A percentile compares a stretch with the other conserved stretches of the same genome.
phyloP scores from a whole-genome alignment of 2,888 invertebrate genomes.

The Bellardia bayeri region DNA sequence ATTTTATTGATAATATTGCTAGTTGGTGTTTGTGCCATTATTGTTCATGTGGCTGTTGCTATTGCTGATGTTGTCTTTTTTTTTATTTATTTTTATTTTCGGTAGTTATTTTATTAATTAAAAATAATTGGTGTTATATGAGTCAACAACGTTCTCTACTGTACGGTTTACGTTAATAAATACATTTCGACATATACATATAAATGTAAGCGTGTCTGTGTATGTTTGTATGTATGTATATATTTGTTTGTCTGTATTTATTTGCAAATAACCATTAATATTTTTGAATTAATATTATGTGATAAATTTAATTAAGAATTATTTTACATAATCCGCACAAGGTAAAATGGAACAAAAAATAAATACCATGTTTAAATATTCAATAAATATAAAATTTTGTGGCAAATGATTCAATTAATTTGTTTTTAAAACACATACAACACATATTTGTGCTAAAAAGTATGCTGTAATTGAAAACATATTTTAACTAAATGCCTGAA shows the following conservation, averaged over 20 bases:
- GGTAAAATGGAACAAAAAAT: neutral
- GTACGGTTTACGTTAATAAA: neutral
- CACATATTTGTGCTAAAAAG: neutral
- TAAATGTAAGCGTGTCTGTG: neutral
- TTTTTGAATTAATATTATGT: conserved; percentile 29
- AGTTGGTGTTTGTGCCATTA: neutral
- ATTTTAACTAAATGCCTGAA: neutral
- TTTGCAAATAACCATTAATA: conserved; percentile 33
- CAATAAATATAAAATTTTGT: conserved; percentile 4
- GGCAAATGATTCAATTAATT: conserved; percentile 45
- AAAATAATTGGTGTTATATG: conserved; percentile 68
- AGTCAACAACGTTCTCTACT: conserved; percentile 35
- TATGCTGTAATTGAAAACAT: conserved; percentile 19
- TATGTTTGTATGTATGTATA: neutral
- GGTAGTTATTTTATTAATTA: conserved; percentile 70
- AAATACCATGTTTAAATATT: conserved; percentile 11
- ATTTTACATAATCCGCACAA: conserved; percentile 32
- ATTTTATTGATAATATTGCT: conserved; percentile 40
- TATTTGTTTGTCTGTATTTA: conserved; percentile 3
- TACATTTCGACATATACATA: neutral
- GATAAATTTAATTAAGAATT: conserved; percentile 61
- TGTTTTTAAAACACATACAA: neutral
- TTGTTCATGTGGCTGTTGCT: conserved; percentile 11
- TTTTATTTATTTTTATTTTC: conserved; percentile 33
- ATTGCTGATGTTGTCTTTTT: conserved; percentile 2